A percentile compares a stretch with the other conserved stretches of the same genome.
phyloP scores from a whole-genome alignment of 2,113 vertebrate genomes.

The Pelecanus crispus region DNA sequence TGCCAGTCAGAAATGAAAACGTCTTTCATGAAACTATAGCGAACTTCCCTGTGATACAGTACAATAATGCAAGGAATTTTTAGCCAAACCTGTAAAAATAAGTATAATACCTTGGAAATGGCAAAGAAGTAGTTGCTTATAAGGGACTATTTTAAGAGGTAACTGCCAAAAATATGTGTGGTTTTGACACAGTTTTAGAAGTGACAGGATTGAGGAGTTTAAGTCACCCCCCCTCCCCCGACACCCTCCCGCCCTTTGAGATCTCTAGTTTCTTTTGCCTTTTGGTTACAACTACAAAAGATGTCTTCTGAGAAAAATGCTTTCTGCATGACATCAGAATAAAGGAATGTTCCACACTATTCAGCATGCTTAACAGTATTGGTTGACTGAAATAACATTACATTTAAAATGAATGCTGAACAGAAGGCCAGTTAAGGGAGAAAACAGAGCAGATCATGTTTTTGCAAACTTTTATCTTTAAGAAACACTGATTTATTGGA shows the following conservation, averaged over 20 bases:
- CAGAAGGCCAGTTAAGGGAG: slow-evolving; percentile 15
- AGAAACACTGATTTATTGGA: slow-evolving; percentile 3
- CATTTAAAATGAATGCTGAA: slow-evolving; percentile 63
- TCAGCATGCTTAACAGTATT: slow-evolving; percentile 68
- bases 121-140: slow-evolving; percentile 50
- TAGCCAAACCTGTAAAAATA: slow-evolving; percentile 67
- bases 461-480: slow-evolving; percentile 21
- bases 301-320: slow-evolving; percentile 79
- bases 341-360: slow-evolving; percentile 72
- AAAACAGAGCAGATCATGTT: slow-evolving; percentile 17
- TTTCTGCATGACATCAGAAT: slow-evolving; percentile 76
- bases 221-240: background rate
- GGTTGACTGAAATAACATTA: slow-evolving; percentile 74
- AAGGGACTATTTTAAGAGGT: slow-evolving; percentile 32
- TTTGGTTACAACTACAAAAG: slow-evolving; percentile 80
- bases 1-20: slow-evolving; percentile 85
- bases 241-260: slow-evolving; percentile 27
- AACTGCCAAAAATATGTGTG: slow-evolving; percentile 51
- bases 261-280: slow-evolving; percentile 78
- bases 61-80: slow-evolving; percentile 70
- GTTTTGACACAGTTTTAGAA: slow-evolving; percentile 56
- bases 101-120: slow-evolving; percentile 55
- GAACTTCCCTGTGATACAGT: slow-evolving; percentile 75
- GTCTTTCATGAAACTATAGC: slow-evolving; percentile 80
- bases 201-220: slow-evolving; percentile 48